Evolutionary conservation across 2,797 vertebrate genomes (phyloP).

Genomic region (Hirundo rustica): DNA sequence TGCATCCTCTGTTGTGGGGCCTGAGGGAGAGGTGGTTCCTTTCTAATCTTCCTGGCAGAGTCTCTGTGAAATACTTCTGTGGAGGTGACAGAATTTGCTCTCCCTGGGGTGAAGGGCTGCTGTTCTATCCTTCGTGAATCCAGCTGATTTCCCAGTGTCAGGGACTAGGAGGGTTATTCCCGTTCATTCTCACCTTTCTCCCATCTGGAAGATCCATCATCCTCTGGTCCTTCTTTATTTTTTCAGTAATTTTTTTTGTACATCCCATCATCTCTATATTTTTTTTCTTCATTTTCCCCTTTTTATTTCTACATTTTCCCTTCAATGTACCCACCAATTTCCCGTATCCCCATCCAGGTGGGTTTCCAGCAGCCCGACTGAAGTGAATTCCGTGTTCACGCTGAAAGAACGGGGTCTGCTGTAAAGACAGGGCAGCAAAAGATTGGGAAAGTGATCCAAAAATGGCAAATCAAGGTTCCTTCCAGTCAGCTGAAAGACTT

Average conservation of each 20-base stretch:
- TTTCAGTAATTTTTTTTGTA: neutral
- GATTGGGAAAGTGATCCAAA: neutral
- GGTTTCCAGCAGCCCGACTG: neutral
- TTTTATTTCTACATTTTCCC: neutral
- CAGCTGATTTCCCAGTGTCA: neutral
- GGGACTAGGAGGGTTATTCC: neutral
- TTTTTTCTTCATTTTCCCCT: neutral
- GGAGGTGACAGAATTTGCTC: neutral
- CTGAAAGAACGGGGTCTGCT: neutral
- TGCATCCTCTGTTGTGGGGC: neutral
- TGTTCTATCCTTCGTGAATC: neutral
- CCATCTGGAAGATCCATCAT: fast-evolving
- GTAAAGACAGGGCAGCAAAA: neutral
- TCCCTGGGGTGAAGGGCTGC: neutral
- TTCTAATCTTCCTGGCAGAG: neutral
- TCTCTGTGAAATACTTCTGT: neutral
- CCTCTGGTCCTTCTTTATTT: neutral
- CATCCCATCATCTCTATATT: neutral
- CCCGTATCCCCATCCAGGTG: neutral
- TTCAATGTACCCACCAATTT: neutral
- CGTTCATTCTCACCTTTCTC: neutral
- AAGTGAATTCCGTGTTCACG: fast-evolving
- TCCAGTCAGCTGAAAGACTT: neutral
- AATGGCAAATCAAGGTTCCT: neutral
- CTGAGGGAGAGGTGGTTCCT: neutral